phyloP scores from a whole-genome alignment of 2,888 invertebrate species.

The Drosophila tanythrix region DNA sequence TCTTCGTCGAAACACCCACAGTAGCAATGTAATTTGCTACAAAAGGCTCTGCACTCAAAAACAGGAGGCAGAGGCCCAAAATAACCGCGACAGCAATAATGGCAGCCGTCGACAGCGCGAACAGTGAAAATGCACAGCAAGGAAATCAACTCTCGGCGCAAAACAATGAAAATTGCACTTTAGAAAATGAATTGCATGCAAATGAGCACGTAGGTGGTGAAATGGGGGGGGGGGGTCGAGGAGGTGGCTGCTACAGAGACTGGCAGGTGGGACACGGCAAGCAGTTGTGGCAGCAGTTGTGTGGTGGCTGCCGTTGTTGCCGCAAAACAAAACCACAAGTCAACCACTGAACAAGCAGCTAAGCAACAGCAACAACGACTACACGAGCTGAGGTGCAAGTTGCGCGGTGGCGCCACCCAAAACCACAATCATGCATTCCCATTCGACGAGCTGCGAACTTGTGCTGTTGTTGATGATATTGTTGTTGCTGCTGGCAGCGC shows the following conservation, averaged over 20 bases:
- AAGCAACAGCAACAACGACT: slow-evolving; percentile 38
- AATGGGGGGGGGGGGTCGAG: not conserved
- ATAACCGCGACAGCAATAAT: slow-evolving; percentile 43
- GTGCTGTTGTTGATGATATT: slow-evolving; percentile 9
- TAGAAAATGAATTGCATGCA: slow-evolving; percentile 83
- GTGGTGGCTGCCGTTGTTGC: slow-evolving; percentile 12
- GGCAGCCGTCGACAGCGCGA: slow-evolving; percentile 33
- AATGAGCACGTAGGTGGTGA: slow-evolving; percentile 63
- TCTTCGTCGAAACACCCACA: slow-evolving; percentile 37
- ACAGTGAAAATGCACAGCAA: slow-evolving; percentile 49
- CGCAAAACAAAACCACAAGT: slow-evolving; percentile 73
- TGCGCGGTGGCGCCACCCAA: slow-evolving; percentile 37
- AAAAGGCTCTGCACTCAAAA: slow-evolving; percentile 49
- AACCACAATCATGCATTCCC: slow-evolving; percentile 60
- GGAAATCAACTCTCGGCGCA: slow-evolving; percentile 60
- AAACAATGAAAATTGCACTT: slow-evolving; percentile 82
- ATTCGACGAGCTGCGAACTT: slow-evolving; percentile 33
- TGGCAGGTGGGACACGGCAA: slow-evolving; percentile 35
- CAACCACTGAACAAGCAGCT: slow-evolving; percentile 67
- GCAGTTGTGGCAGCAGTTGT: slow-evolving; percentile 27
- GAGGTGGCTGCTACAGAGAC: slow-evolving; percentile 10
- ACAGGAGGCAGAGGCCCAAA: slow-evolving; percentile 23
- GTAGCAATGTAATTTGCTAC: slow-evolving; percentile 72
- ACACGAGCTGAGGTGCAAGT: slow-evolving; percentile 8
- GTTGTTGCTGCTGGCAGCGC: slow-evolving; percentile 32